A percentile compares a stretch with the other conserved stretches of the same genome.
These are phyloP conservation scores for Anser brachyrhynchus DNA, from an alignment of 2,113 vertebrate species.

Conservation along the genomic window DNA sequence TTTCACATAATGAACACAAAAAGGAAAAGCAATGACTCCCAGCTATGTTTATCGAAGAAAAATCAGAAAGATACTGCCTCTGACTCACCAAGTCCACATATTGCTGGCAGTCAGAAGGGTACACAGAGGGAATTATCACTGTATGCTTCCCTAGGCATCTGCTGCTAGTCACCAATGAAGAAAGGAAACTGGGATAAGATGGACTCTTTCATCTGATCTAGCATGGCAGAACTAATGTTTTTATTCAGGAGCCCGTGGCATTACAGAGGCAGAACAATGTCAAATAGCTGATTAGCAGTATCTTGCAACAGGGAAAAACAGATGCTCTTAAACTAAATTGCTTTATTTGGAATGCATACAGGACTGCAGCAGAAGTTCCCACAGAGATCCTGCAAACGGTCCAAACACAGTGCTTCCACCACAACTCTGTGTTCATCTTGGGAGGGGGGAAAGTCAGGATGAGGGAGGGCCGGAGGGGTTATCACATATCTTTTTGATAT, in stretches of 20 bases:
- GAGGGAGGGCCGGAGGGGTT: neutral
- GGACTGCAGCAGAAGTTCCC: slow-evolving; percentile 45
- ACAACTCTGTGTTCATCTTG: neutral
- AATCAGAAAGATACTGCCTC: neutral
- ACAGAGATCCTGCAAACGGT: slow-evolving; percentile 13
- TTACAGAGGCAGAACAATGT: slow-evolving; percentile 40
- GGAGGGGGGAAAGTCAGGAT: neutral
- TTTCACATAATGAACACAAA: neutral
- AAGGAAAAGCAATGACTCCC: neutral
- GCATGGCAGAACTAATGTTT: slow-evolving; percentile 41
- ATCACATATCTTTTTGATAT: neutral
- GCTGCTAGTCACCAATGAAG: neutral
- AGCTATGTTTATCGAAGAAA: neutral
- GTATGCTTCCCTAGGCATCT: slow-evolving; percentile 18
- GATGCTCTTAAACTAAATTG: slow-evolving; percentile 53
- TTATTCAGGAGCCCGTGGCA: slow-evolving; percentile 37
- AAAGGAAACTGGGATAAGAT: neutral
- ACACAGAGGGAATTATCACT: neutral
- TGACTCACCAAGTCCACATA: neutral
- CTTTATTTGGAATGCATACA: slow-evolving; percentile 57
- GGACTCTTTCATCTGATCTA: slow-evolving; percentile 29
- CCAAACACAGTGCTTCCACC: slow-evolving; percentile 1
- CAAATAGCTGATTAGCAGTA: slow-evolving; percentile 42
- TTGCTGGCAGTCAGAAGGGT: neutral
- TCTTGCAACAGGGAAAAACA: slow-evolving; percentile 59